Evolutionary conservation across 1,140 invertebrate genomes (phyloP).

Genomic region (Nasonia vitripennis): DNA sequence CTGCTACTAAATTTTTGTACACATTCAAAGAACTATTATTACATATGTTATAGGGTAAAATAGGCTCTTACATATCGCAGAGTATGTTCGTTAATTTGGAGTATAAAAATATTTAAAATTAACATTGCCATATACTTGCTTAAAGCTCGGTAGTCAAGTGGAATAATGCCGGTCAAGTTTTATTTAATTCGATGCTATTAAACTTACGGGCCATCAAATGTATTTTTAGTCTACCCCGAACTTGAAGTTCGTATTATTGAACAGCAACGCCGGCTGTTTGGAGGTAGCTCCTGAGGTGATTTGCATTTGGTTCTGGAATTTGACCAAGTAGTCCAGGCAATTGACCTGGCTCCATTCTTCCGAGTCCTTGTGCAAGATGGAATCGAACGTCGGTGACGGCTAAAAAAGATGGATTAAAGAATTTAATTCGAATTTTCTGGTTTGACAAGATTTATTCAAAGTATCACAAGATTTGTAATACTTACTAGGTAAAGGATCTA

Average conservation of each 20-base stretch:
- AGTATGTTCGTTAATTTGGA: background rate
- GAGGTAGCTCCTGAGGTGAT: conserved; percentile 69
- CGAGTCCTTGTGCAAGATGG: conserved; percentile 83
- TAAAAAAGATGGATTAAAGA: conserved; percentile 63
- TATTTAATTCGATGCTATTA: conserved; percentile 67
- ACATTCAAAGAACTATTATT: conserved; percentile 30
- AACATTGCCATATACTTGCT: conserved; percentile 24
- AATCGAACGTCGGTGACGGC: conserved; percentile 82
- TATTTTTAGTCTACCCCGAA: conserved; percentile 64
- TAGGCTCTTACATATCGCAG: background rate
- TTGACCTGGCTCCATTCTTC: conserved; percentile 77
- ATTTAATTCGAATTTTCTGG: conserved; percentile 19
- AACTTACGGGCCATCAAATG: conserved; percentile 65
- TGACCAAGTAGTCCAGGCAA: conserved; percentile 78
- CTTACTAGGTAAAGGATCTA: conserved; percentile 83
- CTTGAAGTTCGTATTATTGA: conserved; percentile 65
- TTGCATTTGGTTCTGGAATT: conserved; percentile 70
- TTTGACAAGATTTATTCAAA: background rate
- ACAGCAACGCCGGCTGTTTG: conserved; percentile 71
- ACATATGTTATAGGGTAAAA: background rate
- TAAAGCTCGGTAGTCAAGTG: background rate
- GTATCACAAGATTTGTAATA: conserved; percentile 23
- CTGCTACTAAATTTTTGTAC: conserved; percentile 21
- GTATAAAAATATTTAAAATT: conserved; percentile 24
- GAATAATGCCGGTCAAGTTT: conserved; percentile 56